Conservation (phyloP, 53 echinoderm and acorn worm genomes). For the Echinometra lucunter region DNA sequence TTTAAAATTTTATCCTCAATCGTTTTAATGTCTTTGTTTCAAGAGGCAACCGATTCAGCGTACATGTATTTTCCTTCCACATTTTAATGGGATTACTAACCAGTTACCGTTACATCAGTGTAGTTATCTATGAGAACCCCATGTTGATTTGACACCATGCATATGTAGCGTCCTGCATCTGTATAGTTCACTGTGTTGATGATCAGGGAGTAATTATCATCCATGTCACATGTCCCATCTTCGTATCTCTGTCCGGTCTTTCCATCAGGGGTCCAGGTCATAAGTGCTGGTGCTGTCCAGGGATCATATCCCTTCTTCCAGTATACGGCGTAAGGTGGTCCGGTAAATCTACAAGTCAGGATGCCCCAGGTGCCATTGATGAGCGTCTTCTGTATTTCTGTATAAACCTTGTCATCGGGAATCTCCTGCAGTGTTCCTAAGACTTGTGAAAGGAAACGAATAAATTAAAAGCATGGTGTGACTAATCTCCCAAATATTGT, state of each 20-base stretch:
- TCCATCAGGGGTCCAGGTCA: background rate
- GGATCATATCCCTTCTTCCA: conserved; percentile 10
- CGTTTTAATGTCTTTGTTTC: no score
- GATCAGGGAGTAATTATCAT: background rate
- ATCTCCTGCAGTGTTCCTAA: background rate
- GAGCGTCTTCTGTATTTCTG: background rate
- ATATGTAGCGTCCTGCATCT: background rate
- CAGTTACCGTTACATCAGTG: background rate
- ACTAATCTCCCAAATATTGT: no score
- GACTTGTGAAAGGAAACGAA: background rate
- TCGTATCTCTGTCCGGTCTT: conserved; percentile 5
- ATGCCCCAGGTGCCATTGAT: background rate
- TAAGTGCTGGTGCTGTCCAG: background rate
- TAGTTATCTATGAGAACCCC: background rate
- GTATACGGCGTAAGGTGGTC: background rate
- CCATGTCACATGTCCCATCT: background rate
- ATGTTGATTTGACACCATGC: background rate
- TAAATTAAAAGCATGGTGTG: no score
- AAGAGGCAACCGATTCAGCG: no score
- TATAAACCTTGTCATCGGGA: background rate
- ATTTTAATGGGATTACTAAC: background rate
- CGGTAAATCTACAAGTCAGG: background rate
- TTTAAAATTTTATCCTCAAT: no score
- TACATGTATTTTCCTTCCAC: no score
- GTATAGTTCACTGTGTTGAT: background rate